Base-by-base conservation (phyloP, 2,113 vertebrate genomes). In the Silurus asotus region DNA sequence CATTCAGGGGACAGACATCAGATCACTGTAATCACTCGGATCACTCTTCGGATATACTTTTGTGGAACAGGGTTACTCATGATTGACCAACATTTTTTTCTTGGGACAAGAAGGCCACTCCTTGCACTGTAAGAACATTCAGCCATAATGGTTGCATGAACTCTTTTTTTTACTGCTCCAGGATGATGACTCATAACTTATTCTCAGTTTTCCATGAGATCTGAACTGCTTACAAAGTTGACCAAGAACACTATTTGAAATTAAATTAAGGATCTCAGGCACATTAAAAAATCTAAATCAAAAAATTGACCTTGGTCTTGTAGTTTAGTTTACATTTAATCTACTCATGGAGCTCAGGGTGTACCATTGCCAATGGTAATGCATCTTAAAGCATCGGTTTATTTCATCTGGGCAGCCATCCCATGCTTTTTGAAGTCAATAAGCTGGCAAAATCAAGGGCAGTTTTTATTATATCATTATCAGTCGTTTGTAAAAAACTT, bases 161-260 rank as follows among this genome's bases (percentile, higher is more conserved):
- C 37, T 67, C 48, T 67, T 14, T 56, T 14, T 53, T 3, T 64
- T 64, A 19, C 61, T 65, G 80, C 23, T 65, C 15, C 49, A 17
- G 3, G 58, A 20, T 28, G 23, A 65, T 25, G 59, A 65, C 23
- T 82, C 61, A 64, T 48, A 49, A 49, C 49, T 64, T 81, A 53
- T 76, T 76, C 70, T 51, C 17, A 49, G 70, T 49, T 81, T 49
- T 81, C 23, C 19, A 64, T 8, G 45, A 62, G 58, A 56, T 19
- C 5, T 23, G 70, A 23, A 45, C 53, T 13, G 17, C 82, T 58
- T 65, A 58, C 65, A 37, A 20, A 58, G 28, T n/a, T 23, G 25
- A 83, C 81, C 62, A 69, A 56, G 81, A 69, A 11, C 0, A 10
- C 61, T 4, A 53, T 82, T 82, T 82, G 2, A 69, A 83, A 72